These are phyloP conservation scores for Notolepis coatsorum DNA, from an alignment of 2,797 vertebrate genomes.

Conservation along the genomic window DNA sequence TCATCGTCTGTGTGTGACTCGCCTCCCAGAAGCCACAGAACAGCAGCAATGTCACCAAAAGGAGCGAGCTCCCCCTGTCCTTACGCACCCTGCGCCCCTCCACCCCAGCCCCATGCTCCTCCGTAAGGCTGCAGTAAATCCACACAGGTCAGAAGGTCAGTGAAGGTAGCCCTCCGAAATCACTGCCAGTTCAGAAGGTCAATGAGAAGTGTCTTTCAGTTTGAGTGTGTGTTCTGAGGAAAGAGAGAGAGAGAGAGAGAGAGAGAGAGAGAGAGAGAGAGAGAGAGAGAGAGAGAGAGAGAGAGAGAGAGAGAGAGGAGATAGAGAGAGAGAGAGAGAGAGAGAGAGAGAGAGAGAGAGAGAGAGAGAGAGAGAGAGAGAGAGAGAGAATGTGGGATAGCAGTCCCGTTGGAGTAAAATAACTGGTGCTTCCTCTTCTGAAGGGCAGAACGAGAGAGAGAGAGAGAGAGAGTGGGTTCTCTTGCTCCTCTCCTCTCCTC, in stretches of 20 bases:
- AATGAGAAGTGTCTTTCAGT: conserved; percentile 38
- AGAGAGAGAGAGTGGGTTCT: conserved; percentile 36
- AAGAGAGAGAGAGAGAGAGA: conserved; percentile 27
- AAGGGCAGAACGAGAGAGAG: conserved; percentile 45
- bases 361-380: conserved; percentile 26
- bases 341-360: conserved; percentile 30
- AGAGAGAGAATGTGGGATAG: conserved; percentile 29
- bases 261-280: conserved; percentile 25
- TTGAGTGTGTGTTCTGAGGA: conserved; percentile 23
- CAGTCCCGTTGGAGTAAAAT: conserved; percentile 63
- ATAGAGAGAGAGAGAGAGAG: too few species aligned
- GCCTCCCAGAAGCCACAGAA: conserved; percentile 77
- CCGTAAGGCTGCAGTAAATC: conserved; percentile 78
- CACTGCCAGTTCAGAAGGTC: conserved; percentile 37
- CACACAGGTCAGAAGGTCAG: conserved; percentile 68
- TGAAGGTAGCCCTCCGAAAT: conserved; percentile 21
- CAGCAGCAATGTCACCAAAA: conserved; percentile 82
- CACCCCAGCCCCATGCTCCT: conserved; percentile 83
- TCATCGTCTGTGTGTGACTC: conserved; percentile 84
- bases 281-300: conserved; percentile 23
- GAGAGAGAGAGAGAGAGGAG: conserved; percentile 31
- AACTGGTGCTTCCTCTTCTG: conserved; percentile 48
- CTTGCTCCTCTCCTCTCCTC: conserved; percentile 12
- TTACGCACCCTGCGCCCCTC: conserved; percentile 66
- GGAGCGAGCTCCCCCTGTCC: conserved; percentile 60